Base-by-base conservation (phyloP, 1,140 invertebrate species). In the Eriosoma lanigerum region DNA sequence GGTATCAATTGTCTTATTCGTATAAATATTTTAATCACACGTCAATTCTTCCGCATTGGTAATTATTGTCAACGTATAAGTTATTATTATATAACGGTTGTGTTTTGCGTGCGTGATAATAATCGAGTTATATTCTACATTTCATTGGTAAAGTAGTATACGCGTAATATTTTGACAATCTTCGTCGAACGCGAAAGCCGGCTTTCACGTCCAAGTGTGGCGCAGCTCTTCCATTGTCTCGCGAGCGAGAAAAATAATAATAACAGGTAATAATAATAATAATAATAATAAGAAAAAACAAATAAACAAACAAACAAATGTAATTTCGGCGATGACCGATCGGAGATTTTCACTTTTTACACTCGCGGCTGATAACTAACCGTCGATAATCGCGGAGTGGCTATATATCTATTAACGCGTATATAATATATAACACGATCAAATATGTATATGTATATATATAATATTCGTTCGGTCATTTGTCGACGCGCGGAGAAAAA, bases 331-430 rank as follows among this genome's bases (percentile, higher is more conserved):
- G 50, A 73, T 29, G 68, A 50, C 46, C 68, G 24, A 1, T 13
- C 24, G 24, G 6, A 29, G 68, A 52, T 73, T 73, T 73, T 73
- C 70, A 73, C 70, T 73, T 73, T 73, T 73, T 4, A 38, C 32
- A 50, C 24, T 50, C 68, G 21, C 21, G 8, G 48, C n/a, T n/a
- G 38, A 52, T 54, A 54, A 73, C 70, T 73, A 32, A 73, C 70
- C 70, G 70, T 73, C 26, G 17, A 50, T 50, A 72, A 72, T 72
- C 15, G 66, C 17, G 10, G n/a, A n/a, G n/a, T n/a, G n/a, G 3
- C 32, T 38, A 38, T 38, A 38, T 38, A 38, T 38, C 62, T 19
- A 9, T 8, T 26, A 50, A 50, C 46, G 54, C 19, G 24, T 10
- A 8, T 8, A 26, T 19, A 62, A 32, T 17, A 62, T 4, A 38